Evolutionary conservation across 1,140 invertebrate species (phyloP).

Genomic region (Drosophila subobscura): DNA sequence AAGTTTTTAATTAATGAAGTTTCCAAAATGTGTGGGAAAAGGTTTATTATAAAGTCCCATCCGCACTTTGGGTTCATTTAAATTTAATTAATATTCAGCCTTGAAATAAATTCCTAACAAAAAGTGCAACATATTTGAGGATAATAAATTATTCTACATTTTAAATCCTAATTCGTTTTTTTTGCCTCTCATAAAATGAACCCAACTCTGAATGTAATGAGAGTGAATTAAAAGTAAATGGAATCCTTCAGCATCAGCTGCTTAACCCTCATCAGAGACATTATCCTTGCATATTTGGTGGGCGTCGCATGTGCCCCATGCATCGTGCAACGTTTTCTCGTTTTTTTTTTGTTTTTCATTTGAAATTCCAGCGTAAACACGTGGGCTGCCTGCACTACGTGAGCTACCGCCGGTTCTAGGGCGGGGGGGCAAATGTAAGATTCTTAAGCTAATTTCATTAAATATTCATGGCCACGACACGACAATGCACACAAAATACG

Average conservation of each 20-base stretch:
- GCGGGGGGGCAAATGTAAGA: constrained; percentile 46
- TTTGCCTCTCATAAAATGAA: neutral
- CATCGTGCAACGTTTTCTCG: constrained; percentile 9
- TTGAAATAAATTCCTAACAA: no score
- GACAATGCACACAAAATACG: constrained; percentile 46
- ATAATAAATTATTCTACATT: neutral
- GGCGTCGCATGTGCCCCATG: constrained; percentile 29
- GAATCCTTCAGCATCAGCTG: neutral
- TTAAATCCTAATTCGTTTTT: constrained; percentile 1
- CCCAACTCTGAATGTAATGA: neutral
- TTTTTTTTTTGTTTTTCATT: constrained; percentile 34
- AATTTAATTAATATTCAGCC: no score
- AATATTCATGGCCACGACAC: constrained; percentile 77
- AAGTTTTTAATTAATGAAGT: constrained; percentile 31
- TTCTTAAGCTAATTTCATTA: constrained; percentile 80
- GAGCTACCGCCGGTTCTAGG: neutral
- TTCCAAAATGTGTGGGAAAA: neutral
- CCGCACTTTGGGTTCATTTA: neutral
- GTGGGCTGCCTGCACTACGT: constrained; percentile 20
- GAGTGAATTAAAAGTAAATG: neutral
- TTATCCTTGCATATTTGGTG: constrained; percentile 50
- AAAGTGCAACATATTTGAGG: no score
- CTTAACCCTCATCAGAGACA: constrained; percentile 2
- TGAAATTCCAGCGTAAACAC: constrained; percentile 54
- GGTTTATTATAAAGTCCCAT: neutral